Evolutionary conservation across 1,140 invertebrate species (phyloP).

Genomic region (Drosophila watanabei): DNA sequence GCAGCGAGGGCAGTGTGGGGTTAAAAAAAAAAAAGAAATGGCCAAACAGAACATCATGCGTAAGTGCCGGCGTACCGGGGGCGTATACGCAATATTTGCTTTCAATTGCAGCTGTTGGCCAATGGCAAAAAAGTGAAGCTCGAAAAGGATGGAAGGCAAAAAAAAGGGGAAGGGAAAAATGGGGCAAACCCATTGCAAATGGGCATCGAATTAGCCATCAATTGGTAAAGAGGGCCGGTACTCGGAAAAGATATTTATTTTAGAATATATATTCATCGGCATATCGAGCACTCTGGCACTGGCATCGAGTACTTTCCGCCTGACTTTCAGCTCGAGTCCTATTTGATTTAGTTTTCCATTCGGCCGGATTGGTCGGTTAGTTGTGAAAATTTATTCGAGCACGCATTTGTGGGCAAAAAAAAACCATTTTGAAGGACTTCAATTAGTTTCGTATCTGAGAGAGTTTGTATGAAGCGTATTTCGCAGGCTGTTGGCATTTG

Average conservation of each 20-base stretch:
- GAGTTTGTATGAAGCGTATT: neutral
- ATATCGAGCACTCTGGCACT: conserved; percentile 28
- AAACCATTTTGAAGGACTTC: conserved; percentile 43
- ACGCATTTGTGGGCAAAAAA: conserved; percentile 55
- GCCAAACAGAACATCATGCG: conserved; percentile 71
- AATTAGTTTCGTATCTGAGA: conserved; percentile 6
- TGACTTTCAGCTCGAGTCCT: conserved; percentile 66
- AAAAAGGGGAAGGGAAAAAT: conserved; percentile 4
- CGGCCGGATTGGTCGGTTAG: conserved; percentile 53
- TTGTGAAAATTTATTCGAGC: conserved; percentile 64
- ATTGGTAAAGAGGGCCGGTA: conserved; percentile 36
- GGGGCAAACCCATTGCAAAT: conserved; percentile 55
- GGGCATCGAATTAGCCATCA: conserved; percentile 71
- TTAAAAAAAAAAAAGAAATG: conserved; percentile 38
- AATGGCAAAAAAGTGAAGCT: conserved; percentile 43
- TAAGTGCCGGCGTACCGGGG: conserved; percentile 54
- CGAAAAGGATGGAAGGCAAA: conserved; percentile 8
- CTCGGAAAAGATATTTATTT: conserved; percentile 78
- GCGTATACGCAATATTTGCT: conserved; percentile 81
- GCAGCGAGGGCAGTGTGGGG: conserved; percentile 5
- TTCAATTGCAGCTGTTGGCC: conserved; percentile 79
- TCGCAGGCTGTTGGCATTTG: conserved; percentile 6
- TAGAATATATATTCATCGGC: conserved; percentile 64
- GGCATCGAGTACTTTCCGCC: conserved; percentile 62
- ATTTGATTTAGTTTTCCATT: conserved; percentile 74